Evolutionary conservation across 1,140 invertebrate species (phyloP), one percentile per base, ranked within the genome.

Genomic region (Zaprionus taronus): DNA sequence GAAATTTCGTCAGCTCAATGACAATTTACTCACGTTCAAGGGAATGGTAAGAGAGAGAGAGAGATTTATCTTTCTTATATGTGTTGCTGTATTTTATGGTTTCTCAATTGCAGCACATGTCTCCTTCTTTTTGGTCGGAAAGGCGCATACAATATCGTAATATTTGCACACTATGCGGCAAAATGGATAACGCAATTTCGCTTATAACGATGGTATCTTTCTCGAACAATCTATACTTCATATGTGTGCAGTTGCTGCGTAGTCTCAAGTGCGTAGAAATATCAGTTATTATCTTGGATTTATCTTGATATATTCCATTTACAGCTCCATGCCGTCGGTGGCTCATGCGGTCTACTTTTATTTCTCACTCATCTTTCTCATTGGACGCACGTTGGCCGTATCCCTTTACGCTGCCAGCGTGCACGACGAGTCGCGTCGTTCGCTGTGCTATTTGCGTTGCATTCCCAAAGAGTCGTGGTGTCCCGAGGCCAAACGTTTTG

Each of bases 291-390:
- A 7, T 47, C 2, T 41, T n/a, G 6, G 36, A 15, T 1, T 26
- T 49, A 26, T 31, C 22, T 63, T 1, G 11, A n/a, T 12, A 38
- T 20, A 22, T 24, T 4, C 17, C 15, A n/a, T 65, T 60, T 62
- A 1, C n/a, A 93, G 92, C 47, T 80, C 81, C 31, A 93, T 92
- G 92, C 91, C 92, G 14, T 90, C 92, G 22, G 72, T 90, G 38
- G 82, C 79, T 0, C 90, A 93, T 63, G 68, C 81, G 2, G 67
- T 94, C 0, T 96, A 96, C 79, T 96, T 95, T 71, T 95, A 95
- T 70, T 95, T 94, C 63, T 96, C 95, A 0, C 95, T 96, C 61
- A 92, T 93, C 0, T 96, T 95, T 77, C 91, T 96, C 3, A 93
- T 96, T 31, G 93, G 93, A 22, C 93, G 95, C 78, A 95, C 95